Conservation (phyloP, 2,888 invertebrate genomes). For the Exephanes ischioxanthus region DNA sequence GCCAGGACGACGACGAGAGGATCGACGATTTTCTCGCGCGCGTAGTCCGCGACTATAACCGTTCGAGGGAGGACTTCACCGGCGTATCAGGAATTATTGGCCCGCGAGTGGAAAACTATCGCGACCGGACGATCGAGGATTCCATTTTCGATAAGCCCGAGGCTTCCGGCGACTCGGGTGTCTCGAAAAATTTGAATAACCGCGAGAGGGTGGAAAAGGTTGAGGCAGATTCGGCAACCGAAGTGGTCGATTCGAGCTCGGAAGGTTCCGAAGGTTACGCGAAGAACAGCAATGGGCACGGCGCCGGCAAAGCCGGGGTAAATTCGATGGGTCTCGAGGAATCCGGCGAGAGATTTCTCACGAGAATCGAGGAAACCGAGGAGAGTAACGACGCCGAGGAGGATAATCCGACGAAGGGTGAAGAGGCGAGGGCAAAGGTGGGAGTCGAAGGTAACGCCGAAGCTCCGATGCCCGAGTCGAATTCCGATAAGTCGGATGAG, state of each 20-base stretch:
- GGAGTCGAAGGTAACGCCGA: constrained; percentile 23
- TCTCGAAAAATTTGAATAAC: constrained; percentile 39
- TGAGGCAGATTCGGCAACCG: constrained; percentile 65
- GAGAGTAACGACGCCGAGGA: constrained; percentile 14
- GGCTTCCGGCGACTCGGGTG: constrained; percentile 12
- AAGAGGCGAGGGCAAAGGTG: constrained; percentile 37
- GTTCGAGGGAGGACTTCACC: constrained; percentile 24
- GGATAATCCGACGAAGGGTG: constrained; percentile 44
- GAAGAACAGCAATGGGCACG: not conserved
- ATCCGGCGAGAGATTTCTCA: constrained; percentile 30
- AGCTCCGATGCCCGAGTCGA: constrained; percentile 54
- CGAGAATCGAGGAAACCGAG: constrained; percentile 36
- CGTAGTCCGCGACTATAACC: constrained; percentile 58
- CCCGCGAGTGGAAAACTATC: not conserved
- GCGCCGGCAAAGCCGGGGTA: not conserved
- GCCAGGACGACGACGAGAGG: constrained; percentile 49
- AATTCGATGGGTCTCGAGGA: not conserved
- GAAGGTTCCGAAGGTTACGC: not conserved
- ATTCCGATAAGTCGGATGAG: constrained; percentile 54
- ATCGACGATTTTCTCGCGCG: constrained; percentile 61
- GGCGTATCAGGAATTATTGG: constrained; percentile 20
- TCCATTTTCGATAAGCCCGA: constrained; percentile 39
- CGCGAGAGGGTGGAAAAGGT: constrained; percentile 66
- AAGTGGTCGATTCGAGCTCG: not conserved
- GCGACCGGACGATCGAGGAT: constrained; percentile 38